Conservation (phyloP, 2,888 invertebrate species). For the Drosophila mercatorum region DNA sequence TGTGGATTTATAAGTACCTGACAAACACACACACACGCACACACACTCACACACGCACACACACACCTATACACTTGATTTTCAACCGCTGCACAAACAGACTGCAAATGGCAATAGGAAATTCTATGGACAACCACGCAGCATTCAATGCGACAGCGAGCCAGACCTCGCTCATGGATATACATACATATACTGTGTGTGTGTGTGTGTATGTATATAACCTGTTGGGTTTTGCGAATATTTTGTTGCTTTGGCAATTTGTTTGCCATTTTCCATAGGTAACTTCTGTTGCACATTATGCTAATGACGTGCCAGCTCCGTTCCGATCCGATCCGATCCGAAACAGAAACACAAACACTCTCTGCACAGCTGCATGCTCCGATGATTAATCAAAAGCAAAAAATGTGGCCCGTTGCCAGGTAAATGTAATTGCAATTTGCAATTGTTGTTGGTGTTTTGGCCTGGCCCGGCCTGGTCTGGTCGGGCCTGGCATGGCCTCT, state of each 20-base stretch:
- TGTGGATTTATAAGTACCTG: slow-evolving; percentile 40
- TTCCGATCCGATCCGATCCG: slow-evolving; percentile 41
- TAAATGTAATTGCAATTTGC: slow-evolving; percentile 70
- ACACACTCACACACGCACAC: background rate
- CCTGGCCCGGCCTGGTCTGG: slow-evolving; percentile 23
- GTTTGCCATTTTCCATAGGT: slow-evolving; percentile 73
- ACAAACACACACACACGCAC: slow-evolving; percentile 14
- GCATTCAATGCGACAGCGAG: slow-evolving; percentile 37
- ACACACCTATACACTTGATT: slow-evolving; percentile 20
- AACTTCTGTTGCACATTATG: slow-evolving; percentile 79
- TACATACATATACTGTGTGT: background rate
- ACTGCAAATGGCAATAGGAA: slow-evolving; percentile 60
- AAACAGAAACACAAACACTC: slow-evolving; percentile 33
- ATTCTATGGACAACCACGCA: slow-evolving; percentile 63
- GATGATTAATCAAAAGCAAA: slow-evolving; percentile 75
- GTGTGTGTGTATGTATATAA: slow-evolving; percentile 22
- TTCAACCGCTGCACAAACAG: slow-evolving; percentile 25
- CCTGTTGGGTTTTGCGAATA: slow-evolving; percentile 57
- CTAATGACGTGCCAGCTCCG: slow-evolving; percentile 74
- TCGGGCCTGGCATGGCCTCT: slow-evolving; percentile 13
- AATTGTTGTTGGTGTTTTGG: slow-evolving; percentile 52
- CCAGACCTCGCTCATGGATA: slow-evolving; percentile 15
- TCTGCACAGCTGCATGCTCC: slow-evolving; percentile 59
- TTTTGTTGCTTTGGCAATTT: slow-evolving; percentile 66
- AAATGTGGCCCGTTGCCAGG: slow-evolving; percentile 67